Evolutionary conservation across 2,888 invertebrate genomes (phyloP).

Genomic region (Philereme transversata): DNA sequence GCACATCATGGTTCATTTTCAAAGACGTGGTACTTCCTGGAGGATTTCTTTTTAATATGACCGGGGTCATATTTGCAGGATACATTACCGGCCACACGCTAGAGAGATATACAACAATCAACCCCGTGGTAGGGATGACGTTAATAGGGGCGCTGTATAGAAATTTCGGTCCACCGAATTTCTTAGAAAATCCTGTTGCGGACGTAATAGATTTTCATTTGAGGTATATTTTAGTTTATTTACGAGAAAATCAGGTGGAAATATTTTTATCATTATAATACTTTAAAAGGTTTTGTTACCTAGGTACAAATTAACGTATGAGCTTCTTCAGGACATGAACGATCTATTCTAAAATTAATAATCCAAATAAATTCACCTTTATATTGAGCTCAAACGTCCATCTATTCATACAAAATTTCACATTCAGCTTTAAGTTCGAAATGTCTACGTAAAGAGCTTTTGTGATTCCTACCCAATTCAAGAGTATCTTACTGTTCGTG

Average conservation of each 20-base stretch:
- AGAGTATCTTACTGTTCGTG: no score
- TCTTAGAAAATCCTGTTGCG: conserved; percentile 62
- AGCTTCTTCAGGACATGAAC: no score
- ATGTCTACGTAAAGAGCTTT: no score
- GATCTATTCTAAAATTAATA: no score
- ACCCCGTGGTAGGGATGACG: conserved; percentile 75
- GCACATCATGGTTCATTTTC: conserved; percentile 67
- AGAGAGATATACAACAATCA: conserved; percentile 70
- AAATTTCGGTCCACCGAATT: conserved; percentile 62
- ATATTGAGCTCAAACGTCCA: no score
- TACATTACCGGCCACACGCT: conserved; percentile 71
- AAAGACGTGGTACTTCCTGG: conserved; percentile 62
- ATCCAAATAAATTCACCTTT: no score
- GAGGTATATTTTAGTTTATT: conserved; percentile 56
- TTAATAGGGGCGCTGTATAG: conserved; percentile 69
- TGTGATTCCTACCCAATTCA: no score
- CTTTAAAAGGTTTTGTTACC: neutral
- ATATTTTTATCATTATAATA: conserved; percentile 24
- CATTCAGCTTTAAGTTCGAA: no score
- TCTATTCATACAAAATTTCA: no score
- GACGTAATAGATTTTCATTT: conserved; percentile 72
- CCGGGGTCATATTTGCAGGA: conserved; percentile 61
- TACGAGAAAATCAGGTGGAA: conserved; percentile 36
- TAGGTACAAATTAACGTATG: no score
- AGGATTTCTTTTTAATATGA: conserved; percentile 65